Conservation (phyloP, 2,797 vertebrate species). For the Lates japonicus region DNA sequence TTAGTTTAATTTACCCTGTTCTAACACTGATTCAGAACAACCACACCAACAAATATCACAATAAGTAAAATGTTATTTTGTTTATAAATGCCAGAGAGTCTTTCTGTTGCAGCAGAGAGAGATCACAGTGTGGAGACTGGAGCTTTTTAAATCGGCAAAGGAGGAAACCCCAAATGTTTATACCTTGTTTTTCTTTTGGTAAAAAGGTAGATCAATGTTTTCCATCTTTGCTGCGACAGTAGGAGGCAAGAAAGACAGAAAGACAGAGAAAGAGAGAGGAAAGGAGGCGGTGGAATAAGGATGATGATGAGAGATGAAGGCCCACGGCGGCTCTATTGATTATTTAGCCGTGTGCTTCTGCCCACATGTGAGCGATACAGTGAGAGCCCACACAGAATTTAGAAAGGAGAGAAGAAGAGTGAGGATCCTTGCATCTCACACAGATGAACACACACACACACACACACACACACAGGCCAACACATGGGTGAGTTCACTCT, state of each 20-base stretch:
- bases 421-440: slow-evolving; percentile 13
- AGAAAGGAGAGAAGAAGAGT: slow-evolving; percentile 20
- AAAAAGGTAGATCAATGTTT: slow-evolving; percentile 17
- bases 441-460: slow-evolving; percentile 25
- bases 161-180: neutral
- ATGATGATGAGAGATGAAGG: slow-evolving; percentile 51
- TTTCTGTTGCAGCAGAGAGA: neutral
- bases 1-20: neutral
- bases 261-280: slow-evolving; percentile 6
- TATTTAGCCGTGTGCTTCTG: slow-evolving; percentile 43
- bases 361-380: slow-evolving; percentile 67
- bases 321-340: slow-evolving; percentile 59
- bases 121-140: neutral
- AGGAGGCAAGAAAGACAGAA: slow-evolving; percentile 18
- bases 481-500: slow-evolving; percentile 27
- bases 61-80: neutral
- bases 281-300: slow-evolving; percentile 23
- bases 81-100: neutral
- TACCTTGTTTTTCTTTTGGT: neutral
- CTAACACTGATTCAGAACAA: neutral
- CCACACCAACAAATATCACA: neutral
- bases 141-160: neutral
- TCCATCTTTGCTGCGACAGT: slow-evolving; percentile 34
- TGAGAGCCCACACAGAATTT: slow-evolving; percentile 64
- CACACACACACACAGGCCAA: slow-evolving; percentile 13